Base-by-base conservation (phyloP, 1,140 invertebrate genomes). In the Drosophila micromelanica region DNA sequence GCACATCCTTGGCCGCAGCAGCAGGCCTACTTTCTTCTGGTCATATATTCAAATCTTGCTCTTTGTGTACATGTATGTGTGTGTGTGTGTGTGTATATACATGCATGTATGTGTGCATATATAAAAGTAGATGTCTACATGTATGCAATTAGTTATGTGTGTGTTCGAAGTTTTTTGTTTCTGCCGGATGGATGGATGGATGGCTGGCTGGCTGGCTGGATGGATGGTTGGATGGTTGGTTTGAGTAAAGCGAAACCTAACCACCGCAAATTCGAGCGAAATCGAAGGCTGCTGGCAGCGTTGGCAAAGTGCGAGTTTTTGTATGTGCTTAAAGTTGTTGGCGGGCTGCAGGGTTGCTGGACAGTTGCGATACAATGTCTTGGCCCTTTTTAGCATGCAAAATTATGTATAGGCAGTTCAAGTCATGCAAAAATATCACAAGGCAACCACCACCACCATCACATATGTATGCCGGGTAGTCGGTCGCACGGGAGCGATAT, bases 1-100 rank as follows among this genome's bases (percentile, higher is more conserved):
- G 65, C 73, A 84, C 70, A 89, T 89, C 84, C 85, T 89, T 87
- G 79, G 78, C 78, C 67, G 68, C 60, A 71, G 52, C 62, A 76
- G 73, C 62, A 78, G 75, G 75, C 75, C 75, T 80, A 80, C 76
- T 90, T 86, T 84, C 70, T 73, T 76, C 72, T 80, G 78, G 65
- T 77, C 82, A 78, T 69, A 79, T 72, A 72, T 72, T 72, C 62
- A 73, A 73, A 73, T 82, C 63, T 73, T 77, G 70, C 81, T 82
- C 64, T 57, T 48, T 68, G 62, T 40, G 69, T 23, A 51, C 63
- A 54, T 55, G 51, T 56, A 32, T 38, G 35, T 55, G n/a, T 68
- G 56, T 61, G 35, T 55, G n/a, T 68, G 56, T 61, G 49, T 60
- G 37, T 64, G 43, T 64, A 54, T 40, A 64, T 37, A 35, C 56